Conservation (phyloP, 2,888 invertebrate species). For the Drosophila affinis region DNA sequence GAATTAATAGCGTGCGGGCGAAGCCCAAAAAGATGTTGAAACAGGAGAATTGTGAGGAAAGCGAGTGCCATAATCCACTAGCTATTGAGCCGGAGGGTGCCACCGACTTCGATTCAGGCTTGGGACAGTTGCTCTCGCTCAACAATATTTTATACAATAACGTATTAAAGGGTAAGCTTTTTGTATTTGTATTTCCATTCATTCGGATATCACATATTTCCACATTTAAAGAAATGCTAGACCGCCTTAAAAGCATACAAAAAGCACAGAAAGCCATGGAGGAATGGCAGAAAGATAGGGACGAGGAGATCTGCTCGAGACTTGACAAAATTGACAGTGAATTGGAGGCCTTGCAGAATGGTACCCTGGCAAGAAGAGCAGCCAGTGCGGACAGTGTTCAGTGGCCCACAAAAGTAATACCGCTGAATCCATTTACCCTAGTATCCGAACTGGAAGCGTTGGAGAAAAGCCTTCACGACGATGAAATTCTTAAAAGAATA, state of each 20-base stretch:
- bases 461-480: neutral
- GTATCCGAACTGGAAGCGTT: neutral
- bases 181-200: too few species aligned
- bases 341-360: neutral
- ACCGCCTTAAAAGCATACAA: neutral
- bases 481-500: neutral
- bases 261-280: neutral
- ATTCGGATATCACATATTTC: neutral
- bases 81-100: neutral
- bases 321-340: neutral
- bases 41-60: neutral
- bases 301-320: neutral
- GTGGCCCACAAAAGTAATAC: neutral
- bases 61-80: neutral
- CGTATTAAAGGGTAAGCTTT: neutral
- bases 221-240: neutral
- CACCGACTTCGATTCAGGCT: neutral
- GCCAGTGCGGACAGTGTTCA: neutral
- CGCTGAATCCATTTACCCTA: neutral
- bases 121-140: slow-evolving; percentile 1
- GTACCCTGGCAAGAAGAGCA: too few species aligned
- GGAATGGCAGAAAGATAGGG: neutral
- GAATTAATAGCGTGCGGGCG: neutral
- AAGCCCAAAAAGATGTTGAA: neutral
- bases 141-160: neutral